Percentiles rank a stretch among this genome's conserved stretches.
Evolutionary conservation across 92 coral and sea anemone species (phyloP).

Genomic region (Palythoa grandis): DNA sequence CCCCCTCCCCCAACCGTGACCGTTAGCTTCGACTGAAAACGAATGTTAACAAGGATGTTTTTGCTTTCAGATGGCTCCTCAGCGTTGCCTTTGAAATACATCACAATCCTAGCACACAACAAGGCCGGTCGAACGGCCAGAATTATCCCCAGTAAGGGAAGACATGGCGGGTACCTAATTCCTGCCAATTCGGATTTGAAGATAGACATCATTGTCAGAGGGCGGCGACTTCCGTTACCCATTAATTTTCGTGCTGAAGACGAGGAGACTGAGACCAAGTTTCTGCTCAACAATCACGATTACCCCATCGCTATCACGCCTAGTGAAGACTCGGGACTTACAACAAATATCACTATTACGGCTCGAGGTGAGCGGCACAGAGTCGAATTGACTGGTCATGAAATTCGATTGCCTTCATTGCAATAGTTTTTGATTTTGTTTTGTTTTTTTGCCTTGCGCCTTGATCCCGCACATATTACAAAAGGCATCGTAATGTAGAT

Average conservation of each 20-base stretch:
- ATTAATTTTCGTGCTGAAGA: slow-evolving; percentile 84
- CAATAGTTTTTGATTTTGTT: too few relatives aligned
- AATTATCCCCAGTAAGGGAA: slow-evolving; percentile 86
- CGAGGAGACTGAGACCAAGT: slow-evolving; percentile 73
- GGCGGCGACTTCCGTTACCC: slow-evolving; percentile 67
- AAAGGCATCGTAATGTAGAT: too few relatives aligned
- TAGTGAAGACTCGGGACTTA: slow-evolving; percentile 71
- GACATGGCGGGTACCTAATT: slow-evolving; percentile 80
- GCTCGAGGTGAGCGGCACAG: slow-evolving; percentile 78
- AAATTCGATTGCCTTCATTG: neutral
- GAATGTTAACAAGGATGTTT: neutral
- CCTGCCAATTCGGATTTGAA: slow-evolving; percentile 59
- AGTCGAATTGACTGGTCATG: too few relatives aligned
- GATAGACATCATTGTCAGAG: slow-evolving; percentile 84
- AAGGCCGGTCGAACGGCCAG: slow-evolving; percentile 78
- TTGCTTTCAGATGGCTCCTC: slow-evolving; percentile 55
- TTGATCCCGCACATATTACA: too few relatives aligned
- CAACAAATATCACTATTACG: slow-evolving; percentile 79
- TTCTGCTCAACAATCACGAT: slow-evolving; percentile 75
- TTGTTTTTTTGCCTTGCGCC: too few relatives aligned
- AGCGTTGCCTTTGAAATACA: slow-evolving; percentile 65
- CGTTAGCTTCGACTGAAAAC: neutral
- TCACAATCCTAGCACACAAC: slow-evolving; percentile 81
- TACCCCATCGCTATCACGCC: slow-evolving; percentile 75
- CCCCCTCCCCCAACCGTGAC: too few relatives aligned